Evolutionary conservation across 2,888 invertebrate genomes (phyloP).

Genomic region (Halictus ligatus): DNA sequence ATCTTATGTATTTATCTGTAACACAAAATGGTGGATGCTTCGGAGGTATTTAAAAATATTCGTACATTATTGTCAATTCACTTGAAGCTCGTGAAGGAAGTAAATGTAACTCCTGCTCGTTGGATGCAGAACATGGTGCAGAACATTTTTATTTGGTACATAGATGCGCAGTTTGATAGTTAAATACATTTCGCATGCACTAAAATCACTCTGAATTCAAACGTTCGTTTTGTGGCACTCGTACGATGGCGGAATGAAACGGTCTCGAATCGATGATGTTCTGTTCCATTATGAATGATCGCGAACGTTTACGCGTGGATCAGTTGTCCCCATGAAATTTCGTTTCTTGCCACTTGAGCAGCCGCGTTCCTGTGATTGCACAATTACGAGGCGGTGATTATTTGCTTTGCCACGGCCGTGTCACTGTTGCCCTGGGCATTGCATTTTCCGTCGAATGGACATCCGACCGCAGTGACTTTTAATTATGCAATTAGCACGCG

Average conservation of each 20-base stretch:
- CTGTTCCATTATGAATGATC: neutral
- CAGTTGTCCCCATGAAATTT: conserved; percentile 13
- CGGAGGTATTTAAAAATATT: neutral
- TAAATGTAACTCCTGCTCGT: neutral
- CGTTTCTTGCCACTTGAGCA: conserved; percentile 23
- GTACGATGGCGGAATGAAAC: neutral
- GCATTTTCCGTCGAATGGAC: conserved; percentile 35
- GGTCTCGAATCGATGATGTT: neutral
- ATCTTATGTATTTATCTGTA: neutral
- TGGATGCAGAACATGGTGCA: neutral
- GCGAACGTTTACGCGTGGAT: neutral
- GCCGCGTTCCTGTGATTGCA: conserved; percentile 44
- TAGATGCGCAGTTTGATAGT: neutral
- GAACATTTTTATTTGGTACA: neutral
- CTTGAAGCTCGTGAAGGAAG: neutral
- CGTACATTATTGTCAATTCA: neutral
- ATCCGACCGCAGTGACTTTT: conserved; percentile 54
- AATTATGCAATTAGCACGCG: conserved; percentile 64
- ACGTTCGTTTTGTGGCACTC: neutral
- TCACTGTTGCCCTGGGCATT: conserved; percentile 20
- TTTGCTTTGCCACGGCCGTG: conserved; percentile 43
- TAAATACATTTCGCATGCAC: neutral
- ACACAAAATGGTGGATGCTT: neutral
- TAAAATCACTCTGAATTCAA: neutral
- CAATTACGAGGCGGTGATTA: conserved; percentile 50